These are phyloP conservation scores for Drosophila nigricruria DNA, from an alignment of 2,888 invertebrate species.

Conservation along the genomic window DNA sequence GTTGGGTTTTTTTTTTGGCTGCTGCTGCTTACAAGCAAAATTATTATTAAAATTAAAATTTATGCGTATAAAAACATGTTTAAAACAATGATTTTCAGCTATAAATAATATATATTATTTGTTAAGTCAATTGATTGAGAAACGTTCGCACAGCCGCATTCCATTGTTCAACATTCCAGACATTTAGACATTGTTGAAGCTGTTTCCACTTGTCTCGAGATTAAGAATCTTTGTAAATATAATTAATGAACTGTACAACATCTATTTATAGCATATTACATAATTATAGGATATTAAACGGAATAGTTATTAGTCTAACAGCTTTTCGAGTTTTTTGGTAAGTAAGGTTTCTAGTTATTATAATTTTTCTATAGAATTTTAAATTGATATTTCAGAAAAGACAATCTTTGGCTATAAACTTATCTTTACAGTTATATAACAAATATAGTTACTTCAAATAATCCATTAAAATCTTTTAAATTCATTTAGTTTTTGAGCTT, in stretches of 20 bases:
- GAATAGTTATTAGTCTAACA: too few relatives aligned
- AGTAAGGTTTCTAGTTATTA: too few relatives aligned
- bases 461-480: neutral
- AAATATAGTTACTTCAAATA: neutral
- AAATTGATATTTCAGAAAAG: too few relatives aligned
- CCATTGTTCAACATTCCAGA: neutral
- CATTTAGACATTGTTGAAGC: neutral
- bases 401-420: too few relatives aligned
- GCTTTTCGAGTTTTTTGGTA: too few relatives aligned
- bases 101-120: conserved; percentile 2
- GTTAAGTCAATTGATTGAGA: neutral
- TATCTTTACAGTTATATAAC: too few relatives aligned
- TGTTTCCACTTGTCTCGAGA: neutral
- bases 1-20: neutral
- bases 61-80: conserved; percentile 9
- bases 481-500: neutral
- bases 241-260: neutral
- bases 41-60: neutral
- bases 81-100: neutral
- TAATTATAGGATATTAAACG: neutral
- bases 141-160: conserved; percentile 5
- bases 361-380: too few relatives aligned
- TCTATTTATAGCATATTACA: neutral
- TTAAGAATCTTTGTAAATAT: too few relatives aligned
- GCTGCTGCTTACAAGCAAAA: neutral